Percentiles rank a stretch among this genome's conserved stretches.
phyloP scores from a whole-genome alignment of 2,888 invertebrate species.

The Chydorus sphaericus region DNA sequence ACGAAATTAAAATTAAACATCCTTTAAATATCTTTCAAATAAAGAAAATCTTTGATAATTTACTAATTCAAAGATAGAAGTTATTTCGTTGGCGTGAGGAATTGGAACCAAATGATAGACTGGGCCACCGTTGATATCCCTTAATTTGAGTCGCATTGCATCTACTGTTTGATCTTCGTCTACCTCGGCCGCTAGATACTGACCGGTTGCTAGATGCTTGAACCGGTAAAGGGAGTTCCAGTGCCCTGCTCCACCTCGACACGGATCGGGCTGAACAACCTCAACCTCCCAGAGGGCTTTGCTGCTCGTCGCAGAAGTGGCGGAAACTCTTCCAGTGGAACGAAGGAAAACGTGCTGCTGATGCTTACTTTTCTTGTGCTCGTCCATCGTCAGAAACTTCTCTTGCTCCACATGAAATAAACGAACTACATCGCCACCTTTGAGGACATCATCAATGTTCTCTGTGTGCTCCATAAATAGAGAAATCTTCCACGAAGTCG shows the following conservation, averaged over 20 bases:
- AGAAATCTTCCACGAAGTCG: constrained; percentile 94
- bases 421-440: constrained; percentile 74
- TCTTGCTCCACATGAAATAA: constrained; percentile 70
- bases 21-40: no score
- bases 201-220: constrained; percentile 95
- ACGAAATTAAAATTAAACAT: no score
- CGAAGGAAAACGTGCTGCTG: constrained; percentile 86
- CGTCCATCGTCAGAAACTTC: constrained; percentile 97
- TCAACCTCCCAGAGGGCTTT: constrained; percentile 88
- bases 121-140: constrained; percentile 38
- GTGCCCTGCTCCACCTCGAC: constrained; percentile 92
- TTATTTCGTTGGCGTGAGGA: constrained; percentile 80
- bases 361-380: constrained; percentile 80
- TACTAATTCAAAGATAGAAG: constrained; percentile 87
- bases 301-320: constrained; percentile 95
- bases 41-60: no score
- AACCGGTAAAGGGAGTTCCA: constrained; percentile 97
- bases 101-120: constrained; percentile 84
- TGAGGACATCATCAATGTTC: constrained; percentile 92
- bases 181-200: constrained; percentile 88
- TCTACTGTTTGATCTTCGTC: constrained; percentile 45
- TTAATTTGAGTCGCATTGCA: constrained; percentile 35
- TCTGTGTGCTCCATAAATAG: constrained; percentile 93
- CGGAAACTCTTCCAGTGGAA: constrained; percentile 84
- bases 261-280: constrained; percentile 95